Evolutionary conservation across 2,113 vertebrate species (phyloP), one percentile per base, ranked within the genome.

Genomic region (Chitala chitala): DNA sequence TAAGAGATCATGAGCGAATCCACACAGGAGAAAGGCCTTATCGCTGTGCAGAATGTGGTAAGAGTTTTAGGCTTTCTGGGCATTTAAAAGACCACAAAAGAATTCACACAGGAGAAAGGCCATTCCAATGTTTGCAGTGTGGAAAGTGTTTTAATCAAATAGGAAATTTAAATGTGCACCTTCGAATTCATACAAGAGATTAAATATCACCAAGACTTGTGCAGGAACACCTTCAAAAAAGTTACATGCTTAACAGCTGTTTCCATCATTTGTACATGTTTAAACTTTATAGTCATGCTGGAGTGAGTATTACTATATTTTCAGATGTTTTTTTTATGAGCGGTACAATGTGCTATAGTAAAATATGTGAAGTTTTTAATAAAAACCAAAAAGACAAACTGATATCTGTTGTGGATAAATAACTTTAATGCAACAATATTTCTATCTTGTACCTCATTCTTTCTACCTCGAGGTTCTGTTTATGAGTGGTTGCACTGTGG

Each of bases 71-170:
- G n/a, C n/a, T n/a, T n/a, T n/a, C n/a, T n/a, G n/a, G n/a, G n/a
- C n/a, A n/a, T n/a, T 68, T 46, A 68, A 68, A 68, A 26, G 22
- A 68, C 1, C 64, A 46, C 6, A 0, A 46, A 40, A 40, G 42
- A 2, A 68, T 68, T 29, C 64, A 68, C 38, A 26, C 64, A 12
- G 64, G 38, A 46, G 64, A 68, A 24, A 24, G 10, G 26, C 64
- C 38, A 22, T 68, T 68, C 22, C 26, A 17, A 4, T 68, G 40
- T 24, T 24, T 24, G 10, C 77, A 61, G 78, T 89, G 87, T 76
- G 78, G 79, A 63, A 85, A 83, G 75, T 81, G 81, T 71, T 89
- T 89, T 81, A 89, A 29, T 0, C 58, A 72, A 54, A 72, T 42
- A 7, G 42, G 77, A 42, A 68, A 50, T 5, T 64, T 76, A 4